These are phyloP conservation scores for Magallana gigas DNA, from an alignment of 1,140 invertebrate species.

Conservation along the genomic window DNA sequence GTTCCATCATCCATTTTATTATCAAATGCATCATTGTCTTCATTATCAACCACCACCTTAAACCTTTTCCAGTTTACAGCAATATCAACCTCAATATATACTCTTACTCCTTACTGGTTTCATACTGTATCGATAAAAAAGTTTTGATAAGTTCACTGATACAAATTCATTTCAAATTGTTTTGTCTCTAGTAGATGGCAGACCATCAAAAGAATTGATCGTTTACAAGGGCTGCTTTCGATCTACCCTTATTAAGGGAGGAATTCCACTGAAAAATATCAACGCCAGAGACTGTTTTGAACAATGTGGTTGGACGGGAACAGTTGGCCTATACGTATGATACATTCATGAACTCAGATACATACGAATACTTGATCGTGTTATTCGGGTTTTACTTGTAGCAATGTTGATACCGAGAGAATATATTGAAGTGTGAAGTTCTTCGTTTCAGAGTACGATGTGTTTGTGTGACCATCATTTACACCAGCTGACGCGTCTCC, in stretches of 20 bases:
- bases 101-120: too few species aligned
- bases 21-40: too few species aligned
- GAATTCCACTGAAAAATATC: not conserved
- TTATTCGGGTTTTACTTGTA: too few species aligned
- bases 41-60: too few species aligned
- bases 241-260: conserved; percentile 7
- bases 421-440: too few species aligned
- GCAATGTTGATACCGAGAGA: too few species aligned
- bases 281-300: conserved; percentile 1
- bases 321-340: conserved; percentile 12
- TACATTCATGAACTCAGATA: not conserved
- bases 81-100: too few species aligned
- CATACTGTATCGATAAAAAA: too few species aligned
- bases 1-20: too few species aligned
- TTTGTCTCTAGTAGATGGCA: not conserved
- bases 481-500: not conserved
- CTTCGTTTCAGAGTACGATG: not conserved
- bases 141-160: too few species aligned
- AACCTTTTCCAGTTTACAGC: too few species aligned
- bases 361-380: too few species aligned
- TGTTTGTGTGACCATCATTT: conserved; percentile 15
- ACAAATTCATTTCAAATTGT: not conserved
- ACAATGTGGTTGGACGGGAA: conserved; percentile 9
- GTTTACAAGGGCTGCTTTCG: conserved; percentile 22
- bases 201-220: conserved; percentile 1